Conservation (phyloP, 2,888 invertebrate genomes). For the Seladonia tumulorum region DNA sequence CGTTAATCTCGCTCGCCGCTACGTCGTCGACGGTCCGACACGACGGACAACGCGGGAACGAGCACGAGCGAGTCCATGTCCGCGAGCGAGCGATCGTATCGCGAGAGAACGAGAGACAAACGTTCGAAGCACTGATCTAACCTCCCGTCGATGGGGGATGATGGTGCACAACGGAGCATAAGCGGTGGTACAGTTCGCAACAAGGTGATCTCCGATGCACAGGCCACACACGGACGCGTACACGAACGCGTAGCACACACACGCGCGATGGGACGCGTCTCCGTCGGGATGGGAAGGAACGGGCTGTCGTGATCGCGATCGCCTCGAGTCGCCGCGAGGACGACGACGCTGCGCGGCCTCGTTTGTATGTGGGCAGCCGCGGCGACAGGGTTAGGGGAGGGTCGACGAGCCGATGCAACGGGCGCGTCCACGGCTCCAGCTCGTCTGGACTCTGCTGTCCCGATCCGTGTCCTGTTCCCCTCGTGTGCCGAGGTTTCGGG, state of each 20-base stretch:
- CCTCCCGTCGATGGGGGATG: neutral
- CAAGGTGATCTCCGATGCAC: neutral
- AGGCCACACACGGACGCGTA: neutral
- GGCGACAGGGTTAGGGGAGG: slow-evolving; percentile 21
- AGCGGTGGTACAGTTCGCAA: neutral
- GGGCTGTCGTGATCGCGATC: neutral
- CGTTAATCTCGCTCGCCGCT: slow-evolving; percentile 27
- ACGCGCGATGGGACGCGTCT: neutral
- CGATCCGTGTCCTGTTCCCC: neutral
- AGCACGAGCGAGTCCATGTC: slow-evolving; percentile 65
- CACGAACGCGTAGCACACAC: neutral
- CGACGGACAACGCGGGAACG: slow-evolving; percentile 58
- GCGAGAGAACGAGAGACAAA: neutral
- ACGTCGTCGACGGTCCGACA: slow-evolving; percentile 17
- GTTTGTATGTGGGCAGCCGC: neutral
- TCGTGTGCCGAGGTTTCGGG: neutral
- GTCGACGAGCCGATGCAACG: slow-evolving; percentile 1
- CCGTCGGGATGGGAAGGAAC: neutral
- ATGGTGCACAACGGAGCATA: neutral
- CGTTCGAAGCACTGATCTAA: neutral
- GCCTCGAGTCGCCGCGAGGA: neutral
- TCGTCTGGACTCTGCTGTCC: slow-evolving; percentile 28
- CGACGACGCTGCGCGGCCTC: neutral
- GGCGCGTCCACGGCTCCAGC: slow-evolving; percentile 45
- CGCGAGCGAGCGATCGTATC: neutral